Evolutionary conservation across 2,113 vertebrate genomes (phyloP), one percentile per base, ranked within the genome.

Genomic region (Psittacula cyanocephala): DNA sequence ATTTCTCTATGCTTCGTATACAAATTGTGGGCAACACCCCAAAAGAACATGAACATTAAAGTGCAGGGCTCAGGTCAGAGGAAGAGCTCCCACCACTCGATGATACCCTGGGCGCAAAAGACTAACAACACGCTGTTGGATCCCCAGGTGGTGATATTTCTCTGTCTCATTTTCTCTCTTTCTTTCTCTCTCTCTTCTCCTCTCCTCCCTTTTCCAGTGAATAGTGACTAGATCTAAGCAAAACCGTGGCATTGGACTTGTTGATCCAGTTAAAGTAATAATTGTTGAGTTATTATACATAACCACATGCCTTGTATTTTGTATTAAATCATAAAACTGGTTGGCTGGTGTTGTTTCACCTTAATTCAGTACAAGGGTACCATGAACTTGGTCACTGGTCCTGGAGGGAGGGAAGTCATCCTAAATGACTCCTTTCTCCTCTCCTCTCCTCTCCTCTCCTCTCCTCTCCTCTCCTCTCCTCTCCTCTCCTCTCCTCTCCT

Each of bases 401-500:
- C 20, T 9, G n/a, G 33, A n/a, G 55, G 6, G 20, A 23, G 55
- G 33, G 12, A 57, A 20, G 13, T 57, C 55, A 57, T n/a, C 31
- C 19, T 57, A n/a, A n/a, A 57, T 14, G 19, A 57, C 31, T n/a
- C 55, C 19, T 33, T 29, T 55, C 24, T 29, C 23, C 35, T 11
- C 35, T 37, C 9, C 24, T 35, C 23, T 25, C 9, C 29, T 7
- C 53, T 55, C 52, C 20, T 47, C 46, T 47, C 46, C 46, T 47
- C 20, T 47, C 22, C 18, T 11, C 20, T 7, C 11, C 10, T 14
- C 5, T 11, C 4, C 4, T 6, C 10, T 6, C 6, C 4, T 16
- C 3, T 9, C 3, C 5, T 3, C 12, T 13, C 3, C 3, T 4
- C 13, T 23, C 8, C 33, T n/a, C 19, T 33, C 9, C 37, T n/a